Evolutionary conservation across 2,888 invertebrate species (phyloP).

Genomic region (Theretra japonica): DNA sequence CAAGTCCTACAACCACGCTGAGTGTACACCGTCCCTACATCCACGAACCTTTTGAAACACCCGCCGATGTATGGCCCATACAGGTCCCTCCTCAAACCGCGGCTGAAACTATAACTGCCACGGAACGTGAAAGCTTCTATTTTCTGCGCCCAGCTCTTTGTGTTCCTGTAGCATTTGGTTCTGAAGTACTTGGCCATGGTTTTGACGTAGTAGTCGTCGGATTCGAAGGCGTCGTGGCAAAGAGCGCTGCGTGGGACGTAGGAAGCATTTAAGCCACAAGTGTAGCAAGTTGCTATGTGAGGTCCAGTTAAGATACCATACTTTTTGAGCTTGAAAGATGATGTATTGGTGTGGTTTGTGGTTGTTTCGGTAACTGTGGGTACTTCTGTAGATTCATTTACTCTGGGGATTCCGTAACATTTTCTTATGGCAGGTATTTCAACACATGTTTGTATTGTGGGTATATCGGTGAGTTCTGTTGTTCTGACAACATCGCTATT

Average conservation of each 20-base stretch:
- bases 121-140: neutral
- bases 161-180: constrained; percentile 14
- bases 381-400: too few species aligned
- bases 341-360: neutral
- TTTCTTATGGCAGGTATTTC: too few species aligned
- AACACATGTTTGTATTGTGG: too few species aligned
- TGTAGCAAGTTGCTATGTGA: constrained; percentile 34
- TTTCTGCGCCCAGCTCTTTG: neutral
- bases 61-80: constrained; percentile 42
- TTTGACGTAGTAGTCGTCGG: constrained; percentile 28
- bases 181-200: constrained; percentile 31
- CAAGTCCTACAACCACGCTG: constrained; percentile 47
- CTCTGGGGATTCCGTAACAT: too few species aligned
- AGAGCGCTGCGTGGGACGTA: constrained; percentile 35
- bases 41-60: constrained; percentile 50
- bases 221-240: constrained; percentile 41
- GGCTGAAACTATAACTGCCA: neutral
- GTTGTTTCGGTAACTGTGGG: neutral
- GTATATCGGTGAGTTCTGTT: too few species aligned
- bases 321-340: neutral
- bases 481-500: too few species aligned
- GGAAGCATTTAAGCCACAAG: constrained; percentile 34
- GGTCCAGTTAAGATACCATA: neutral
- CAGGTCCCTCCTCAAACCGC: constrained; percentile 28
- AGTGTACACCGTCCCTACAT: constrained; percentile 48